Base-by-base conservation (phyloP, 2,888 invertebrate species). In the Falcaria lacertinaria region DNA sequence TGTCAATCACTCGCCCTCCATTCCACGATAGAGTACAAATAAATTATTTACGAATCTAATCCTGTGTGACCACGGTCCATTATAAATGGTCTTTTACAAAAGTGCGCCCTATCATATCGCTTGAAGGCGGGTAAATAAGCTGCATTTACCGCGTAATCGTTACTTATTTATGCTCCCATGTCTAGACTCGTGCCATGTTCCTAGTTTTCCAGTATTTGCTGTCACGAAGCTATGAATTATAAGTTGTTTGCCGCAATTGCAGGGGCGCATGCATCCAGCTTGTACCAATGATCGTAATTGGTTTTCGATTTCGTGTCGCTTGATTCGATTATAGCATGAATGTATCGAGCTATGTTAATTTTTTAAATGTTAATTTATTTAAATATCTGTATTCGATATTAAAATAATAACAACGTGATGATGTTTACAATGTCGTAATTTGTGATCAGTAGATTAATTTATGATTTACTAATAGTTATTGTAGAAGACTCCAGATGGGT, bases 11-110 rank as follows among this genome's bases (percentile, higher is more conserved):
- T 68, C 60, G 53, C 64, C 69, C 68, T 60, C 68, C 60, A 65
- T 66, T 73, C 68, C 69, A 74, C 77, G 76, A 78, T 78, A 69
- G 73, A 70, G 63, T 69, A 28, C 28, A 54, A 74, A 87, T 88
- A 81, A 88, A 87, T 83, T 87, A 89, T 89, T 87, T 77, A 88
- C 83, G 78, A 78, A 76, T 71, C 70, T 80, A 82, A 85, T 88
- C 77, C 81, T 66, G 69, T 73, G 74, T 74, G 79, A 74, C 76
- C 79, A 68, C 80, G 68, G 78, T 80, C 80, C 80, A 87, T 88
- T 87, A 86, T 74, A 68, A 68, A 66, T 71, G 69, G 61, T 68
- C 67, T 76, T 84, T 78, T 77, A 69, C 69, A 74, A 74, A 74
- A 69, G 71, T 67, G 55, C 57, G 57, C 64, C 67, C 67, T 68